Evolutionary conservation across 2,797 vertebrate species (phyloP).

Genomic region (Synaphobranchus kaupii): DNA sequence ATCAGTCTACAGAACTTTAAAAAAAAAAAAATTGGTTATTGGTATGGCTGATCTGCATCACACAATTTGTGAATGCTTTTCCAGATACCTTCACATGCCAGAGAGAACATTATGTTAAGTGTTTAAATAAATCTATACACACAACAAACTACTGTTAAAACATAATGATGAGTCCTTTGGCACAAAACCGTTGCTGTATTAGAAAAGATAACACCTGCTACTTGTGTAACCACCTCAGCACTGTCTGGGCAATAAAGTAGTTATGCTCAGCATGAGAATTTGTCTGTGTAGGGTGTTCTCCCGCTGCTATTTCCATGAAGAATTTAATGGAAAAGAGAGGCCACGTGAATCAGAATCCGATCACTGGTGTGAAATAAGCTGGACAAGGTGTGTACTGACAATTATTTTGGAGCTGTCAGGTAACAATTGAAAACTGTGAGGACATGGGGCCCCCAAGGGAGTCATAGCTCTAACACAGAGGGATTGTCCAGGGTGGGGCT

Average conservation of each 20-base stretch:
- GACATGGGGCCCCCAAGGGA: constrained; percentile 2
- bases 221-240: constrained; percentile 40
- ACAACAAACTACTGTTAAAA: not conserved
- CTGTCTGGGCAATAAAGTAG: constrained; percentile 46
- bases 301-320: constrained; percentile 41
- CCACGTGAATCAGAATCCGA: constrained; percentile 48
- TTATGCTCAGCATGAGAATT: constrained; percentile 45
- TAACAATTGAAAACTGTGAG: constrained; percentile 32
- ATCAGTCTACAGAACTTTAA: too few relatives aligned
- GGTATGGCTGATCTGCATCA: too few relatives aligned
- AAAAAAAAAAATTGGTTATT: too few relatives aligned
- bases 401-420: constrained; percentile 43
- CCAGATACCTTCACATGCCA: too few relatives aligned
- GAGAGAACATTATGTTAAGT: not conserved
- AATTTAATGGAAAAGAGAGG: constrained; percentile 48
- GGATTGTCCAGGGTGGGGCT: not conserved
- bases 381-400: constrained; percentile 43
- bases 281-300: constrained; percentile 46
- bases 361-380: constrained; percentile 52
- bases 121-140: not conserved
- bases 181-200: constrained; percentile 2
- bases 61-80: too few relatives aligned
- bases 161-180: not conserved
- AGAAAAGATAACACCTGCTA: not conserved
- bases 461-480: not conserved